Evolutionary conservation across 2,797 vertebrate species (phyloP).

Genomic region (Scomberomorus guttatus): DNA sequence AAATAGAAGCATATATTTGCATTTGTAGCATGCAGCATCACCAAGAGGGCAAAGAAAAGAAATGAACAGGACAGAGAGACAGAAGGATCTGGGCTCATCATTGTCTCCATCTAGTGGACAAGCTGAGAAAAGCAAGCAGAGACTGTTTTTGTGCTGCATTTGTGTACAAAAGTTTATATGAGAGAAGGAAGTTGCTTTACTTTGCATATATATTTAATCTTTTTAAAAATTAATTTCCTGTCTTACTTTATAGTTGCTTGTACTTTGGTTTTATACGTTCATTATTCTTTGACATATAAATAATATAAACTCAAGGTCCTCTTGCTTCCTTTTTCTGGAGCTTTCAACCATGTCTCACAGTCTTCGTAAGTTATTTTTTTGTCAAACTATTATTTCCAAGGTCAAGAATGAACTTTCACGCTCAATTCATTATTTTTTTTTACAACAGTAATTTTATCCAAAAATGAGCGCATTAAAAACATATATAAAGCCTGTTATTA

Average conservation of each 20-base stretch:
- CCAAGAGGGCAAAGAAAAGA: neutral
- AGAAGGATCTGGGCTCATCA: neutral
- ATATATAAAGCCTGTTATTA: no score
- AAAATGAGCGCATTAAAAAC: neutral
- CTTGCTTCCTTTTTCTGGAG: neutral
- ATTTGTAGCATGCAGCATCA: neutral
- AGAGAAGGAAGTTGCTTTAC: neutral
- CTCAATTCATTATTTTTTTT: neutral
- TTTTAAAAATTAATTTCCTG: no score
- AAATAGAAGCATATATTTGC: neutral
- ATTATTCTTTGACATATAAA: neutral
- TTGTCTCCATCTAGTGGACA: constrained; percentile 65
- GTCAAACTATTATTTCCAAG: neutral
- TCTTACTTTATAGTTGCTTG: neutral
- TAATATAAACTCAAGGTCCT: neutral
- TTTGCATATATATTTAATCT: no score
- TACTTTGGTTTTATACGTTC: neutral
- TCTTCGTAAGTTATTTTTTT: neutral
- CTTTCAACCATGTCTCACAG: neutral
- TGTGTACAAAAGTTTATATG: neutral
- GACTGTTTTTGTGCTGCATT: no score
- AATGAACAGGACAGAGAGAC: neutral
- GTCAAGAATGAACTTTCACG: neutral
- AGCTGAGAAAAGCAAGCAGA: neutral
- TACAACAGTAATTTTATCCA: neutral